A percentile compares a stretch with the other conserved stretches of the same genome.
Conservation (phyloP, 2,888 invertebrate genomes). For the Drosophila ochracea region DNA sequence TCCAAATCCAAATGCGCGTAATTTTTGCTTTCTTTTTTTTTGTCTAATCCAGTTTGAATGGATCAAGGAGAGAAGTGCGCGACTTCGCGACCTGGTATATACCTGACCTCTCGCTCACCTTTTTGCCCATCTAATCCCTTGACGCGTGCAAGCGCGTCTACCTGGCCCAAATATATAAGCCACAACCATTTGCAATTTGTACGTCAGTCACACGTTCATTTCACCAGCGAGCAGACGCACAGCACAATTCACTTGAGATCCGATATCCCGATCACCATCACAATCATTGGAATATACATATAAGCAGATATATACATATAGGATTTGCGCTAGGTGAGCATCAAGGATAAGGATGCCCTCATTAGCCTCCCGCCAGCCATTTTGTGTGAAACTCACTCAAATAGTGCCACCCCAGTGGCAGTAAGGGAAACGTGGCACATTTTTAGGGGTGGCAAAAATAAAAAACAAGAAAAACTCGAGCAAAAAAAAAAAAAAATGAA, state of each 20-base stretch:
- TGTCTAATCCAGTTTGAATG: constrained; percentile 72
- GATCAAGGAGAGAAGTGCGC: constrained; percentile 59
- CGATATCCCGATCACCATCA: background rate
- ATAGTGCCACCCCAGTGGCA: constrained; percentile 33
- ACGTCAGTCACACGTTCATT: constrained; percentile 61
- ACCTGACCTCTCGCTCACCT: constrained; percentile 70
- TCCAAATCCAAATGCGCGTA: constrained; percentile 67
- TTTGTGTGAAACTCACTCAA: constrained; percentile 71
- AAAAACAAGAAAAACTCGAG: constrained; percentile 40
- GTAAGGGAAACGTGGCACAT: constrained; percentile 20
- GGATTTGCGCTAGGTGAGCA: constrained; percentile 49
- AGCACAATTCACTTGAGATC: constrained; percentile 6
- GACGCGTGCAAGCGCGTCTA: constrained; percentile 61
- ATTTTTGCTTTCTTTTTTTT: constrained; percentile 35
- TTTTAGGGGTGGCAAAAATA: constrained; percentile 78
- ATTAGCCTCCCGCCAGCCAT: constrained; percentile 38
- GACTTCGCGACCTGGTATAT: constrained; percentile 51
- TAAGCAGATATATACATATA: background rate
- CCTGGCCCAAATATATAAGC: constrained; percentile 61
- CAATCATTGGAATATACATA: constrained; percentile 62
- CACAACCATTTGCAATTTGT: constrained; percentile 32
- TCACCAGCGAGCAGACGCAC: constrained; percentile 48
- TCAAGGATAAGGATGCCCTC: constrained; percentile 20
- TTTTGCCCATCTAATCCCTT: constrained; percentile 69
- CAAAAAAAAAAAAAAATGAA: constrained; percentile 40